These are phyloP conservation scores for Stegostoma tigrinum DNA, from an alignment of 2,113 vertebrate genomes.

Conservation along the genomic window DNA sequence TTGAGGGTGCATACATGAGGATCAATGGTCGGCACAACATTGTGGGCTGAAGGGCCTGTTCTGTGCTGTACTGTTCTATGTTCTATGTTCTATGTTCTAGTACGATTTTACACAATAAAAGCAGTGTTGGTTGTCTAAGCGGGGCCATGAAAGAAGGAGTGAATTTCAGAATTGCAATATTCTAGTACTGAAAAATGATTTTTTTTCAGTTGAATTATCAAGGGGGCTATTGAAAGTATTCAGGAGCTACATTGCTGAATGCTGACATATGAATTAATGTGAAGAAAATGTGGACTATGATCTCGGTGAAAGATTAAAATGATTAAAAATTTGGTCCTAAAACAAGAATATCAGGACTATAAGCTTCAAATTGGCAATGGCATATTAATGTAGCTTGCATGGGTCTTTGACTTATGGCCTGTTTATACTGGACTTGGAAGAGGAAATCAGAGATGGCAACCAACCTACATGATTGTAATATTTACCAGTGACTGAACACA, in stretches of 20 bases:
- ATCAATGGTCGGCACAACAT: no score
- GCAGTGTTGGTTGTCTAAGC: neutral
- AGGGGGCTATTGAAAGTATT: neutral
- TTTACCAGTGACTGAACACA: neutral
- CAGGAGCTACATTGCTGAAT: neutral
- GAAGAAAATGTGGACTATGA: neutral
- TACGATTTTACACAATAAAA: neutral
- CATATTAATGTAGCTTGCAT: neutral
- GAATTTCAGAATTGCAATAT: neutral
- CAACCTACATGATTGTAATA: neutral
- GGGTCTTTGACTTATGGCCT: conserved; percentile 8
- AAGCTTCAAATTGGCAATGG: neutral
- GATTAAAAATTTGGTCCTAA: neutral
- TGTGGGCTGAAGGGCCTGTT: no score
- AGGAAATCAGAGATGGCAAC: neutral
- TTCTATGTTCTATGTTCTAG: no score
- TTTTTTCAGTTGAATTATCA: neutral
- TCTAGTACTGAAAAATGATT: neutral
- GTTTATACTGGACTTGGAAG: neutral
- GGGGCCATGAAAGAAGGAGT: neutral
- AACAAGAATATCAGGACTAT: neutral
- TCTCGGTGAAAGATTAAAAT: neutral
- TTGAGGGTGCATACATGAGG: no score
- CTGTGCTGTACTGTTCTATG: no score
- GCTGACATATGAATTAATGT: neutral